Conservation (phyloP, 2,113 vertebrate species). For the Lathamus discolor region DNA sequence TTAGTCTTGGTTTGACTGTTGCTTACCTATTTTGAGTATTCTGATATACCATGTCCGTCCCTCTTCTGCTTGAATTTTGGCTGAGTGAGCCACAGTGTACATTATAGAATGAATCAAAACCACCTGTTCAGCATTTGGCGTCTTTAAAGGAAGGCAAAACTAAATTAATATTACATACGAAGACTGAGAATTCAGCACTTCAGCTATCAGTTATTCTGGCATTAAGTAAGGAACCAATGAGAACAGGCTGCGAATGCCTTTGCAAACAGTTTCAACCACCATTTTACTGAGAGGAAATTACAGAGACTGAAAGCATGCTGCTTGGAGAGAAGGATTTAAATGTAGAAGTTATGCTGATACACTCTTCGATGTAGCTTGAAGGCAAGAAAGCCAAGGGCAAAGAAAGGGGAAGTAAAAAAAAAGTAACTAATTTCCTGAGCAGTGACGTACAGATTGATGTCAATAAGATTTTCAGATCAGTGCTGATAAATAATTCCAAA, state of each 20-base stretch:
- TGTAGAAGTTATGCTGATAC: neutral
- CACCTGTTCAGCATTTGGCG: slow-evolving; percentile 11
- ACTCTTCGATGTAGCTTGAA: neutral
- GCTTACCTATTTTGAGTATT: neutral
- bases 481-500: neutral
- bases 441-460: neutral
- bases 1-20: neutral
- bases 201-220: neutral
- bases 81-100: neutral
- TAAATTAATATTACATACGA: neutral
- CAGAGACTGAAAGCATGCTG: slow-evolving; percentile 30
- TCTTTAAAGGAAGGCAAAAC: neutral
- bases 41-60: neutral
- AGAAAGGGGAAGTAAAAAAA: neutral
- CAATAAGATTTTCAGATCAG: neutral
- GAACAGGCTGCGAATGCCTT: neutral
- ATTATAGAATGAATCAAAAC: neutral
- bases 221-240: slow-evolving; percentile 1
- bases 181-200: slow-evolving; percentile 7
- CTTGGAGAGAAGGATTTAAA: neutral
- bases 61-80: neutral
- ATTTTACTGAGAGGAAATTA: slow-evolving; percentile 44
- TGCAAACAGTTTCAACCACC: slow-evolving; percentile 7
- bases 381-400: neutral
- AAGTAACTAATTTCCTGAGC: neutral